These are phyloP conservation scores for Rugalucina vietnamica DNA, from an alignment of 2,888 invertebrate genomes.

Conservation along the genomic window DNA sequence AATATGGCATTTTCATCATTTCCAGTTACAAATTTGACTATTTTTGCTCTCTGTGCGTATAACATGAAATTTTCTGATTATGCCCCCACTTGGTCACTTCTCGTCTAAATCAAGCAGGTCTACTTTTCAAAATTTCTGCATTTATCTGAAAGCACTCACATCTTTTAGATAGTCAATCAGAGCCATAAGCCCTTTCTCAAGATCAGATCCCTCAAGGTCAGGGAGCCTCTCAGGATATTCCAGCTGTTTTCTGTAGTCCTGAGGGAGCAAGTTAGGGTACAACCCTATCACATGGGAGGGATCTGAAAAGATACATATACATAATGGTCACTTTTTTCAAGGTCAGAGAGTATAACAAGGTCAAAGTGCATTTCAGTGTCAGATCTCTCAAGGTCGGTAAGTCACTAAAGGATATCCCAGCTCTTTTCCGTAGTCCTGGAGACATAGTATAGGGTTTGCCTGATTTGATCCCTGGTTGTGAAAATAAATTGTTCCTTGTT, in stretches of 20 bases:
- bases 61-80: too few relatives aligned
- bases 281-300: conserved; percentile 97
- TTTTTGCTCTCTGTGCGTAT: too few relatives aligned
- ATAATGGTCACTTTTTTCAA: too few relatives aligned
- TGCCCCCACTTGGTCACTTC: too few relatives aligned
- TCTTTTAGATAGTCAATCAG: conserved; percentile 95
- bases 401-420: conserved; percentile 86
- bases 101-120: too few relatives aligned
- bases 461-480: too few relatives aligned
- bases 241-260: conserved; percentile 85
- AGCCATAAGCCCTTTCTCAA: conserved; percentile 94
- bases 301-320: conserved; percentile 86
- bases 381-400: conserved; percentile 90
- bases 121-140: too few relatives aligned
- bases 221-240: conserved; percentile 86
- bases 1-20: too few relatives aligned
- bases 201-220: conserved; percentile 91
- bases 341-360: too few relatives aligned
- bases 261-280: conserved; percentile 93
- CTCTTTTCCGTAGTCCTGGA: conserved; percentile 85
- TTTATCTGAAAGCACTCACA: conserved; percentile 84
- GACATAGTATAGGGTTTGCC: conserved; percentile 95
- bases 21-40: too few relatives aligned
- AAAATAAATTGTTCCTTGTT: too few relatives aligned
- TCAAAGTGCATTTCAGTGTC: conserved; percentile 96